These are phyloP conservation scores for Epinephelus awoara DNA, from an alignment of 2,797 vertebrate species.

Conservation along the genomic window DNA sequence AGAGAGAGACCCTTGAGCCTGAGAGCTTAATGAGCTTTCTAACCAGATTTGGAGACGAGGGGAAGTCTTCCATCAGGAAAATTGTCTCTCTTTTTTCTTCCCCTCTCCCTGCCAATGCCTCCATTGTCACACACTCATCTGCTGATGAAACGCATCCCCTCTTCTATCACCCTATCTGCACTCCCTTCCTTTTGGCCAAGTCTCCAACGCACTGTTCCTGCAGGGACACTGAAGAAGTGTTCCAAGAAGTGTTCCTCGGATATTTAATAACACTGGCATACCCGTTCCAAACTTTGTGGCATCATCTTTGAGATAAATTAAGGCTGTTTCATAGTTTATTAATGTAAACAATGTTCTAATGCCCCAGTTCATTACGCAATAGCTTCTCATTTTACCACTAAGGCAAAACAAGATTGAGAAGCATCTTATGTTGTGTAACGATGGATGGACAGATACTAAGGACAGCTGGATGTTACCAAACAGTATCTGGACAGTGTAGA, in stretches of 20 bases:
- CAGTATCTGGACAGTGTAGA: background rate
- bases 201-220: constrained; percentile 35
- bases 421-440: background rate
- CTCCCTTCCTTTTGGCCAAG: constrained; percentile 34
- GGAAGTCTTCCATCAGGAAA: constrained; percentile 82
- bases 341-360: constrained; percentile 2
- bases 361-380: constrained; percentile 19
- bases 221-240: constrained; percentile 43
- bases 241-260: constrained; percentile 15
- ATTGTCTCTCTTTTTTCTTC: constrained; percentile 59
- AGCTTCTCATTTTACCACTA: constrained; percentile 1
- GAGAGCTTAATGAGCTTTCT: constrained; percentile 70
- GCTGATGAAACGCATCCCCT: constrained; percentile 62
- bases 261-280: constrained; percentile 44
- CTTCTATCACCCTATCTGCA: constrained; percentile 50
- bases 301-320: constrained; percentile 17
- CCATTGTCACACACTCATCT: constrained; percentile 70
- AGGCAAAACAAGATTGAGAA: background rate
- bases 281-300: constrained; percentile 21
- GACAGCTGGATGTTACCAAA: constrained; percentile 6
- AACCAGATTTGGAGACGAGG: constrained; percentile 79
- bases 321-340: background rate
- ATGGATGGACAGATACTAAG: background rate
- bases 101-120: constrained; percentile 66
- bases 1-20: constrained; percentile 54